phyloP scores from a whole-genome alignment of 2,888 invertebrate genomes.

The Cactoblastis cactorum region DNA sequence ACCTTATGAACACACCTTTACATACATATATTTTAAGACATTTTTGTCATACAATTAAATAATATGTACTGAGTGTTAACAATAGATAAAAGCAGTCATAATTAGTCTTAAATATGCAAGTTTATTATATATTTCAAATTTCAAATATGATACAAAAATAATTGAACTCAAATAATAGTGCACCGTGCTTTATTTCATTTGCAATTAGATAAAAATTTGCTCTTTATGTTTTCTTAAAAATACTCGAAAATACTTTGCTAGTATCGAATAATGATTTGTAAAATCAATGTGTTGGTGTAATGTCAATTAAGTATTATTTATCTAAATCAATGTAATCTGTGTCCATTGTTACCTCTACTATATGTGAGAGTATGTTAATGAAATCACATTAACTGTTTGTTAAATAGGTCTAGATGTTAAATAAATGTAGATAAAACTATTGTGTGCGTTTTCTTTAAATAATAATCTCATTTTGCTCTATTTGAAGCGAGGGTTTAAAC shows the following conservation, averaged over 20 bases:
- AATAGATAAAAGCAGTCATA: not conserved
- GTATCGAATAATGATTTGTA: not conserved
- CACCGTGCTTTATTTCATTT: too few relatives aligned
- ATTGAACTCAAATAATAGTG: too few relatives aligned
- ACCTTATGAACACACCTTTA: too few relatives aligned
- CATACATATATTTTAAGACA: too few relatives aligned
- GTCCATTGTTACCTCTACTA: slow-evolving; percentile 14
- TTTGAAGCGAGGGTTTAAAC: too few relatives aligned
- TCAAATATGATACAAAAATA: too few relatives aligned
- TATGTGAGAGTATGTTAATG: slow-evolving; percentile 14
- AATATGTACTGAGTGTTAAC: too few relatives aligned
- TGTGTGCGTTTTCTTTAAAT: slow-evolving; percentile 2
- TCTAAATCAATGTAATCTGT: not conserved
- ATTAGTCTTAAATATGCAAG: not conserved
- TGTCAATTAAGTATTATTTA: slow-evolving; percentile 6
- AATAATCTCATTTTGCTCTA: not conserved
- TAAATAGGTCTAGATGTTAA: slow-evolving; percentile 22
- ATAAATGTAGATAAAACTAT: slow-evolving; percentile 20
- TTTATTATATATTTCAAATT: not conserved
- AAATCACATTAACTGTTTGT: slow-evolving; percentile 21
- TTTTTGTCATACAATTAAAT: too few relatives aligned
- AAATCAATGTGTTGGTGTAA: not conserved
- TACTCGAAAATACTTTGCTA: not conserved
- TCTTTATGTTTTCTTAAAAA: not conserved
- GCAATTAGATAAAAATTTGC: not conserved